phyloP scores from a whole-genome alignment of 2,888 invertebrate species.

The Leptura quadrifasciata region DNA sequence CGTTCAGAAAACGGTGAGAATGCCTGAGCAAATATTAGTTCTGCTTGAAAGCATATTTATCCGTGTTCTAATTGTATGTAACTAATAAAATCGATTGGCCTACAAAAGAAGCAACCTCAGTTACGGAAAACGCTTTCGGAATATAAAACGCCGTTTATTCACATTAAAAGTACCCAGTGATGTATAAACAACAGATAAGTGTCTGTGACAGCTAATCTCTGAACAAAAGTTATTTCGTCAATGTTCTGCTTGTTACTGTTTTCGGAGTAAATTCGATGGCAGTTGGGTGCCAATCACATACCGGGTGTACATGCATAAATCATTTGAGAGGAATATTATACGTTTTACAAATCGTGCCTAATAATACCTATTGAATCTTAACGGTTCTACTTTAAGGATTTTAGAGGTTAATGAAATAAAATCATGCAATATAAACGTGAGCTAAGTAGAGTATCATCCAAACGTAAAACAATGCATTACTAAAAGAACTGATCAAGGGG shows the following conservation, averaged over 20 bases:
- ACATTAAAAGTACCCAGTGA: background rate
- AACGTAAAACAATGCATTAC: too few species aligned
- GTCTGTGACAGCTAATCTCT: conserved; percentile 3
- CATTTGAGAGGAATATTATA: too few species aligned
- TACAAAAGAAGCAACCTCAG: conserved; percentile 10
- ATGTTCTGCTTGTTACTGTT: background rate
- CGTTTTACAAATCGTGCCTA: too few species aligned
- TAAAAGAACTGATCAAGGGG: too few species aligned
- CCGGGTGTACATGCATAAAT: too few species aligned
- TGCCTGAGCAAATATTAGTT: conserved; percentile 9
- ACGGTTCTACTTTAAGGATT: too few species aligned
- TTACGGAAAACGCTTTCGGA: background rate
- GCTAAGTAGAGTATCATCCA: too few species aligned
- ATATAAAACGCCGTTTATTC: background rate
- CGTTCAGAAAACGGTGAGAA: background rate
- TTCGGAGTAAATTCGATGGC: background rate
- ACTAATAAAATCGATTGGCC: conserved; percentile 28
- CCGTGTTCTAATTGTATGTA: conserved; percentile 17
- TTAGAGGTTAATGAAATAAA: too few species aligned
- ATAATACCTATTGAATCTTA: too few species aligned
- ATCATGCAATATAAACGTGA: too few species aligned
- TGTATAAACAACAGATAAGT: conserved; percentile 2
- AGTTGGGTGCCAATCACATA: background rate
- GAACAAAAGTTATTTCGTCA: conserved; percentile 3
- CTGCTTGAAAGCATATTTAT: conserved; percentile 6